Evolutionary conservation across 2,888 invertebrate genomes (phyloP).

Genomic region (Trichogramma evanescens): DNA sequence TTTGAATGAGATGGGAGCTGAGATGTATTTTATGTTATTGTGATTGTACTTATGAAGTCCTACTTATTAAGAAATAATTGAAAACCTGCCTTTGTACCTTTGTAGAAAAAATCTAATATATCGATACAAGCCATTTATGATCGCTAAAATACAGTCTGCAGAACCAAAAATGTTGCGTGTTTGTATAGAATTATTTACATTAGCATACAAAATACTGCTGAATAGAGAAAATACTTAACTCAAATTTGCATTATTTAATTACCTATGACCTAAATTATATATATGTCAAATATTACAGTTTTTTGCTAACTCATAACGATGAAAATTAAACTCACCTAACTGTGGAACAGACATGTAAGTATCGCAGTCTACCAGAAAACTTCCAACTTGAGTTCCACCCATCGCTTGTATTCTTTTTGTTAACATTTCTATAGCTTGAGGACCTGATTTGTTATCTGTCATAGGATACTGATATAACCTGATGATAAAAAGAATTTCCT

Average conservation of each 20-base stretch:
- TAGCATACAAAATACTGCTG: slow-evolving; percentile 37
- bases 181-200: slow-evolving; percentile 39
- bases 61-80: slow-evolving; percentile 14
- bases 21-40: slow-evolving; percentile 18
- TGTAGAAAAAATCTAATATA: slow-evolving; percentile 34
- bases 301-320: not conserved
- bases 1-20: not conserved
- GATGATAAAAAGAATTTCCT: slow-evolving; percentile 16
- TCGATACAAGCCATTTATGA: slow-evolving; percentile 29
- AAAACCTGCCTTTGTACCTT: slow-evolving; percentile 36
- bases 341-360: slow-evolving; percentile 77
- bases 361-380: slow-evolving; percentile 91
- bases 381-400: slow-evolving; percentile 81
- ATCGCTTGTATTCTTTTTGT: slow-evolving; percentile 78
- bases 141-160: slow-evolving; percentile 33
- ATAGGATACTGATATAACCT: slow-evolving; percentile 81
- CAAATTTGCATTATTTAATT: not conserved
- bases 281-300: not conserved
- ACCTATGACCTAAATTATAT: not conserved
- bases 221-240: slow-evolving; percentile 32
- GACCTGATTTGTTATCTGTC: slow-evolving; percentile 83
- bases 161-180: slow-evolving; percentile 41
- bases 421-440: slow-evolving; percentile 79
- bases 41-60: slow-evolving; percentile 18
- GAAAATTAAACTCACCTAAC: slow-evolving; percentile 50